Evolutionary conservation across 2,888 invertebrate genomes (phyloP), one percentile per base, ranked within the genome.

Genomic region (Pachymerium ferrugineum): DNA sequence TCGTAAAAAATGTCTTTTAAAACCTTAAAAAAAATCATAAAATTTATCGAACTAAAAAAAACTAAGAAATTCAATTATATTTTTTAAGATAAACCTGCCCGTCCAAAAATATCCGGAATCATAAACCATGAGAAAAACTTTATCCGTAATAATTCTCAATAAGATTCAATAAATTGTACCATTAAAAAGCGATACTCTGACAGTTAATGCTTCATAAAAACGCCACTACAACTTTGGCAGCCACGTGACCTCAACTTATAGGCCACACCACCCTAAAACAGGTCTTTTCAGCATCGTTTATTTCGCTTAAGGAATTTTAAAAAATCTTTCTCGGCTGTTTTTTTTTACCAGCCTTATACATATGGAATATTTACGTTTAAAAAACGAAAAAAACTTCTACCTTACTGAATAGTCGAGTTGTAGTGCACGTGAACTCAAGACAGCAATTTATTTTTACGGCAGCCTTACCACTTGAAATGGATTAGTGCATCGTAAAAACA

Each of bases 401-500:
- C 47, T 22, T 22, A 54, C 47, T 22, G n/a, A 8, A 22, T 22
- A 54, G 47, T 54, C 47, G 19, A 54, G 19, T 22, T 16, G 38
- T 5, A 10, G 16, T 38, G 38, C 38, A 38, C 4, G 1, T 22
- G 19, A 19, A 19, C 16, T 4, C 47, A n/a, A n/a, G 19, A 22
- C 22, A 6, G 47, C 47, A 54, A 54, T 54, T 54, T 54, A 54
- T 54, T 54, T 54, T 54, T 54, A 54, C 19, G 19, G 47, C 16
- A 16, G 10, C 47, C 47, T 22, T 54, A 19, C 47, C 47, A 54
- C 47, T 54, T 19, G 47, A 54, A 54, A 54, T 54, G 47, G 47
- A 54, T 54, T 54, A 54, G 47, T 54, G 47, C 47, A 54, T 54
- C 47, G 47, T 54, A 54, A 54, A 54, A 54, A 54, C 47, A 54